Percentiles rank a stretch among this genome's conserved stretches.
Conservation (phyloP, 2,797 vertebrate genomes). For the Muscicapa striata region DNA sequence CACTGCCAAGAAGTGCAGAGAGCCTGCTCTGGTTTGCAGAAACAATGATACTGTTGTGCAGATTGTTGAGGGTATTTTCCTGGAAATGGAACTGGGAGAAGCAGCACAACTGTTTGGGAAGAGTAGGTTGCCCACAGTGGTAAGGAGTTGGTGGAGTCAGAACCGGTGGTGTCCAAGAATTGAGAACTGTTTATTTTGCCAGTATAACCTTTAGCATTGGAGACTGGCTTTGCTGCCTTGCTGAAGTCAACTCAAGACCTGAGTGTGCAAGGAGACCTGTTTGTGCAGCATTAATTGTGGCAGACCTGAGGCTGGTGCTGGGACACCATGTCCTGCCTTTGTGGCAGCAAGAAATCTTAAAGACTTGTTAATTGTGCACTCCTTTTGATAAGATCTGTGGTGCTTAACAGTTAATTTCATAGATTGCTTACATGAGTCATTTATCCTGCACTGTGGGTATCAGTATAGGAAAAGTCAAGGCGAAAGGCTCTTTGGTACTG, state of each 20-base stretch:
- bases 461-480: not conserved
- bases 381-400: not conserved
- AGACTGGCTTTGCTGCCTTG: not conserved
- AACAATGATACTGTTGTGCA: not conserved
- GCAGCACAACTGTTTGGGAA: rapidly evolving
- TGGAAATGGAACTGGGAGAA: not conserved
- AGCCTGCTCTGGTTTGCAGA: not conserved
- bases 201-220: not conserved
- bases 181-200: not conserved
- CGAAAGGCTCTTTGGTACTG: not conserved
- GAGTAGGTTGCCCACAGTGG: not conserved
- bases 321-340: not conserved
- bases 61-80: not conserved
- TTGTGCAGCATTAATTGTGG: not conserved
- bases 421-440: not conserved
- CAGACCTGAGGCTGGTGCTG: not conserved
- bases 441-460: not conserved
- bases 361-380: not conserved
- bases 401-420: not conserved
- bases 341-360: not conserved
- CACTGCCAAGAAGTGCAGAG: not conserved
- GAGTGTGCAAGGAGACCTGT: not conserved
- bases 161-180: not conserved
- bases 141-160: not conserved
- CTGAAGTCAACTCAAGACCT: not conserved